A percentile compares a stretch with the other conserved stretches of the same genome.
Evolutionary conservation across 2,888 invertebrate genomes (phyloP).

Genomic region (Orchesellides sinensis): DNA sequence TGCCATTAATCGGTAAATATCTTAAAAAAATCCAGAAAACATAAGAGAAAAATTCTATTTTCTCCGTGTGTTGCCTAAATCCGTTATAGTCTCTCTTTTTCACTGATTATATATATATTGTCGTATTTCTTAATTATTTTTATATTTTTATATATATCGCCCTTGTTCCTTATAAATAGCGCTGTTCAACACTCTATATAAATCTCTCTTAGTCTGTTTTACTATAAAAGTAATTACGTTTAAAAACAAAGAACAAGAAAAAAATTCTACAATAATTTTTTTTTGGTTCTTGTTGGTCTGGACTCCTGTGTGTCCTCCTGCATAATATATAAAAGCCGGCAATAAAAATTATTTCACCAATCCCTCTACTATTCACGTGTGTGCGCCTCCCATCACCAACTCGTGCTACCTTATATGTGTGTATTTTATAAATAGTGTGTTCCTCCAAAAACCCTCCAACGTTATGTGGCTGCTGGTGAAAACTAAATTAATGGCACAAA

Average conservation of each 20-base stretch:
- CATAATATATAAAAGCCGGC: background rate
- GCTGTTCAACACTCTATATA: slow-evolving; percentile 74
- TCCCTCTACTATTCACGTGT: background rate
- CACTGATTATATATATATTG: background rate
- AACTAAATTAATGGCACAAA: too few species aligned
- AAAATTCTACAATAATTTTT: background rate
- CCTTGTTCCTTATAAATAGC: slow-evolving; percentile 5
- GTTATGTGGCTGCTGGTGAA: slow-evolving; percentile 41
- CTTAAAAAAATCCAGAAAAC: slow-evolving; percentile 72
- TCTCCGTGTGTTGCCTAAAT: background rate
- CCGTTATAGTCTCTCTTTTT: slow-evolving; percentile 29
- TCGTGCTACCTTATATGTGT: background rate
- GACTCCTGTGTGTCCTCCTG: slow-evolving; percentile 15
- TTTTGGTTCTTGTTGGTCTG: slow-evolving; percentile 70
- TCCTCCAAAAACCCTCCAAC: background rate
- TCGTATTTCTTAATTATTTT: slow-evolving; percentile 20
- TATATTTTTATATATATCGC: slow-evolving; percentile 2
- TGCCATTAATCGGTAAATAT: slow-evolving; percentile 98
- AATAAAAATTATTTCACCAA: background rate
- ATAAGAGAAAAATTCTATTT: slow-evolving; percentile 1
- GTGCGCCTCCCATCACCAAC: background rate
- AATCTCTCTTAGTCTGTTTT: background rate
- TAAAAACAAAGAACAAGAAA: background rate
- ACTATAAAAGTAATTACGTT: background rate
- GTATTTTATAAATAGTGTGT: slow-evolving; percentile 1